Percentiles rank a stretch among this genome's conserved stretches.
These are phyloP conservation scores for Lumbricus terrestris DNA, from an alignment of 2,888 invertebrate species.

Conservation along the genomic window DNA sequence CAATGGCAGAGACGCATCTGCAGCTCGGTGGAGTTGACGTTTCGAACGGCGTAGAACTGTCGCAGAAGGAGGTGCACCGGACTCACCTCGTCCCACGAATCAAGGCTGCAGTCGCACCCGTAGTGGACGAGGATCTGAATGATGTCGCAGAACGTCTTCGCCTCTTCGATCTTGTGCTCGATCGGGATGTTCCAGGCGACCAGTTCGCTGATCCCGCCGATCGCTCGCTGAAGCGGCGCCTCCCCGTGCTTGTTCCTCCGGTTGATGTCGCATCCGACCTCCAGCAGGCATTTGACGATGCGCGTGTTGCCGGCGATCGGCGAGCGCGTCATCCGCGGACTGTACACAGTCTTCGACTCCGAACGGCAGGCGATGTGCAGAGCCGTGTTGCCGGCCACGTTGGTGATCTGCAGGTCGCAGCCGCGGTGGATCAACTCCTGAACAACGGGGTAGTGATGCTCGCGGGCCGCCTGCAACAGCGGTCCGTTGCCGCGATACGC, in stretches of 20 bases:
- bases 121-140: constrained; percentile 19
- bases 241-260: constrained; percentile 23
- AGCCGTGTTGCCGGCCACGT: constrained; percentile 28
- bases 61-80: neutral
- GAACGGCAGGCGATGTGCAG: constrained; percentile 29
- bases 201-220: constrained; percentile 26
- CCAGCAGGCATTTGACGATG: constrained; percentile 10
- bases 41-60: neutral
- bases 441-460: constrained; percentile 25
- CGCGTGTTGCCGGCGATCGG: constrained; percentile 19
- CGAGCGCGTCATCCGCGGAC: neutral
- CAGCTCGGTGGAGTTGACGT: neutral
- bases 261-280: constrained; percentile 14
- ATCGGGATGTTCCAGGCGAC: constrained; percentile 18
- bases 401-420: constrained; percentile 13
- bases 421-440: constrained; percentile 23
- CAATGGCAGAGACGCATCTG: neutral
- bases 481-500: constrained; percentile 27
- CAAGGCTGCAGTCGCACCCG: constrained; percentile 10
- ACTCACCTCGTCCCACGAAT: neutral
- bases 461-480: constrained; percentile 26
- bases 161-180: constrained; percentile 19
- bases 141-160: constrained; percentile 13
- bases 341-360: constrained; percentile 18
- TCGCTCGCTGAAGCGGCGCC: constrained; percentile 25